phyloP scores from a whole-genome alignment of 2,888 invertebrate genomes.

The Drosophila siamana region DNA sequence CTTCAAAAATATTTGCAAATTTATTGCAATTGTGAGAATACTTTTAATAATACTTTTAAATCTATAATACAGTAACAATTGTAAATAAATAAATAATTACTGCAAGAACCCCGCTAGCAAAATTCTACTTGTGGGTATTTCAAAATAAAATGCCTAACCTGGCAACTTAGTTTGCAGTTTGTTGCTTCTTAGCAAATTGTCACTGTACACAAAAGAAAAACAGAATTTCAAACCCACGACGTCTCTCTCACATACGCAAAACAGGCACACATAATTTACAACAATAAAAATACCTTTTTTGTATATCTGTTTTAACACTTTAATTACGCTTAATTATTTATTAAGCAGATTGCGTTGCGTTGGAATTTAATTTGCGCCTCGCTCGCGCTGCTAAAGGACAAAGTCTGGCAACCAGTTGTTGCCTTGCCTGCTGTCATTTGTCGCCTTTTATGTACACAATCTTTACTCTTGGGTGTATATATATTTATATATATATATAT shows the following conservation, averaged over 20 bases:
- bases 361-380: slow-evolving; percentile 60
- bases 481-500: no score
- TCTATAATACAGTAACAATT: no score
- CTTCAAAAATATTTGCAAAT: no score
- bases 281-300: slow-evolving; percentile 59
- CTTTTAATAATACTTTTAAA: no score
- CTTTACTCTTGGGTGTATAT: slow-evolving; percentile 14
- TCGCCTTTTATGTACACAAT: slow-evolving; percentile 36
- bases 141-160: no score
- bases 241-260: slow-evolving; percentile 11
- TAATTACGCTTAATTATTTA: slow-evolving; percentile 67
- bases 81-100: no score
- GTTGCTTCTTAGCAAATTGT: background rate
- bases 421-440: slow-evolving; percentile 39
- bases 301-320: slow-evolving; percentile 50
- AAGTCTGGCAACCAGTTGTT: slow-evolving; percentile 39
- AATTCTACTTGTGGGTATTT: no score
- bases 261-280: slow-evolving; percentile 26
- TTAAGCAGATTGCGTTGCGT: slow-evolving; percentile 60
- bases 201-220: slow-evolving; percentile 31
- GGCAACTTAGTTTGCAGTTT: background rate
- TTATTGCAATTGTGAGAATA: no score
- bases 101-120: no score
- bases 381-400: slow-evolving; percentile 36
- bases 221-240: slow-evolving; percentile 9